Evolutionary conservation across 2,113 vertebrate species (phyloP).

Genomic region (Corythaixoides concolor): DNA sequence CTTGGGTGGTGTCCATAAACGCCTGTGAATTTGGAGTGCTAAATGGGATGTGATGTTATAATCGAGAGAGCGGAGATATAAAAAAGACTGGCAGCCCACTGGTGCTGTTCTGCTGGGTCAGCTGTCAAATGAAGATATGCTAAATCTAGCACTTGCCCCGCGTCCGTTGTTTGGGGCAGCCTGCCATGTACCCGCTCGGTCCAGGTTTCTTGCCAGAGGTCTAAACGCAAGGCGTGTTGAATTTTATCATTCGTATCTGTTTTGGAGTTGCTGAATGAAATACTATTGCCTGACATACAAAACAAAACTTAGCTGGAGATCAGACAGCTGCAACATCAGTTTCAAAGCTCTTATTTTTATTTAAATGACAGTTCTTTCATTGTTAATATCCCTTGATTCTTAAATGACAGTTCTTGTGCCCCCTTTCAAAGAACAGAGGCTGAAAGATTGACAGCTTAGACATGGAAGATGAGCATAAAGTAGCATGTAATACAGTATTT

Average conservation of each 20-base stretch:
- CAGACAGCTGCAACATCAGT: background rate
- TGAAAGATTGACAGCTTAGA: slow-evolving; percentile 13
- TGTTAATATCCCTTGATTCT: slow-evolving; percentile 21
- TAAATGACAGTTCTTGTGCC: background rate
- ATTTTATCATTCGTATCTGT: background rate
- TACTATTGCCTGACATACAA: background rate
- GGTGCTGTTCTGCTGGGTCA: slow-evolving; percentile 16
- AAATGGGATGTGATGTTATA: background rate
- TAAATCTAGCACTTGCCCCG: background rate
- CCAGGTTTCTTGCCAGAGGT: background rate
- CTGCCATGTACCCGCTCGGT: rapidly evolving
- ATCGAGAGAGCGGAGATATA: background rate
- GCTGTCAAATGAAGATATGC: background rate
- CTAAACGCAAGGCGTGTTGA: background rate
- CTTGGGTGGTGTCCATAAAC: background rate
- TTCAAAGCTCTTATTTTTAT: slow-evolving; percentile 11
- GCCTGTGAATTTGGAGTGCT: background rate
- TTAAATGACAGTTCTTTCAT: slow-evolving; percentile 17
- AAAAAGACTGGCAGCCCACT: background rate
- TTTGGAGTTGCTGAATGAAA: background rate
- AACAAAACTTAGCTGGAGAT: background rate
- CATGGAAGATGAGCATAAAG: background rate
- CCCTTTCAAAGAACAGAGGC: background rate
- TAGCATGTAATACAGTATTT: background rate
- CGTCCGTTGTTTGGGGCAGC: background rate